Percentiles rank a stretch among this genome's conserved stretches.
These are phyloP conservation scores for Acanthurus leucopareius DNA, from an alignment of 2,797 vertebrate species.

Conservation along the genomic window DNA sequence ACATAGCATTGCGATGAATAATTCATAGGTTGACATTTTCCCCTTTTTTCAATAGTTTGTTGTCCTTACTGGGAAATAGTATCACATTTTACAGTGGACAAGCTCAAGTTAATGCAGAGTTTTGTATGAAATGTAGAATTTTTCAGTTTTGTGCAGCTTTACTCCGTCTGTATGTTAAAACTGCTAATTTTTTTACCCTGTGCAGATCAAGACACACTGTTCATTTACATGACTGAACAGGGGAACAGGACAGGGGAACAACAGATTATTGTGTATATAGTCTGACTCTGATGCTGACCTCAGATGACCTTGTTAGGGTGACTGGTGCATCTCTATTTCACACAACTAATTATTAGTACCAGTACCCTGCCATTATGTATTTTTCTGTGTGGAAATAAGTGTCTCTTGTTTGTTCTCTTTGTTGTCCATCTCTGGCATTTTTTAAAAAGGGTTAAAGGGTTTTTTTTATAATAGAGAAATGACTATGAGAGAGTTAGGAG, in stretches of 20 bases:
- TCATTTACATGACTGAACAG: too few relatives aligned
- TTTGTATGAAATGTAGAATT: background rate
- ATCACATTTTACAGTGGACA: constrained; percentile 23
- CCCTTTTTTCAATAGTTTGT: constrained; percentile 53
- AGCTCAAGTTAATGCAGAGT: constrained; percentile 1
- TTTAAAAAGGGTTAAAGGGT: too few relatives aligned
- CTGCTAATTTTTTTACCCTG: too few relatives aligned
- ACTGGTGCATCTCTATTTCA: background rate
- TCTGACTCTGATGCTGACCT: background rate
- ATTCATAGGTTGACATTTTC: constrained; percentile 76
- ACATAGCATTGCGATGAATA: constrained; percentile 65
- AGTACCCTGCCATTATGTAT: background rate
- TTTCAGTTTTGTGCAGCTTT: background rate
- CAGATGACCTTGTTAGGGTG: background rate
- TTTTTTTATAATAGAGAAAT: constrained; percentile 33
- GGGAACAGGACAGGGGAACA: too few relatives aligned
- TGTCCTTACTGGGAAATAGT: constrained; percentile 51
- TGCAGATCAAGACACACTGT: too few relatives aligned
- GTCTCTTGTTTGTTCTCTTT: constrained; percentile 7
- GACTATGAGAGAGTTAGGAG: constrained; percentile 51
- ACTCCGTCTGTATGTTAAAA: background rate
- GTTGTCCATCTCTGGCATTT: constrained; percentile 22
- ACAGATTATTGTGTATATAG: too few relatives aligned
- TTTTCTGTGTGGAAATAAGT: background rate
- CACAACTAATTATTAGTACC: background rate